phyloP scores from a whole-genome alignment of 2,888 invertebrate genomes.

The Teleiodes luculella region DNA sequence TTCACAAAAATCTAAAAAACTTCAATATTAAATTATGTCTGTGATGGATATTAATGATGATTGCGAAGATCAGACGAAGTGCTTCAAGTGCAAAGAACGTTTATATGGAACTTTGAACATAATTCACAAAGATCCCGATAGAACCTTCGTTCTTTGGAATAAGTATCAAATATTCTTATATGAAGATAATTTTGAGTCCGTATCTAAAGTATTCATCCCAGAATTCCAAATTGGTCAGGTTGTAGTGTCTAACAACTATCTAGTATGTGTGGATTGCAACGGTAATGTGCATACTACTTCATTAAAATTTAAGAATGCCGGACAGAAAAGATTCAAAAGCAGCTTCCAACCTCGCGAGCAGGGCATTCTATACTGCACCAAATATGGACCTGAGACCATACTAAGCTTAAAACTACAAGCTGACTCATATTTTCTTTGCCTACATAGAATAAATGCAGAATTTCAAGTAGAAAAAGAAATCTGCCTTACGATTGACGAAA shows the following conservation, averaged over 20 bases:
- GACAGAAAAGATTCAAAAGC: slow-evolving; percentile 43
- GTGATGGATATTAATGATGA: slow-evolving; percentile 41
- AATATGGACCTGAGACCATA: slow-evolving; percentile 30
- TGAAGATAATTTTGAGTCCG: slow-evolving; percentile 41
- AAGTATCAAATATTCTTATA: slow-evolving; percentile 63
- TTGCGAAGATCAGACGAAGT: slow-evolving; percentile 28
- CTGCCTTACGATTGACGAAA: slow-evolving; percentile 22
- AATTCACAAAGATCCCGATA: slow-evolving; percentile 36
- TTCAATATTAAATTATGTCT: not conserved
- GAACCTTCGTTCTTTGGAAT: slow-evolving; percentile 53
- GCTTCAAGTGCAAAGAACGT: slow-evolving; percentile 41
- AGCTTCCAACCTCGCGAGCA: slow-evolving; percentile 40
- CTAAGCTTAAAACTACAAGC: slow-evolving; percentile 45
- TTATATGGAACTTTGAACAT: slow-evolving; percentile 46
- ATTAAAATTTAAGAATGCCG: slow-evolving; percentile 49
- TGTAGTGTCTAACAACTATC: slow-evolving; percentile 41
- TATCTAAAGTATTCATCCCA: slow-evolving; percentile 38
- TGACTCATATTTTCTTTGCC: slow-evolving; percentile 35
- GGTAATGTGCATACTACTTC: slow-evolving; percentile 48
- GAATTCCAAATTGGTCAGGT: slow-evolving; percentile 47
- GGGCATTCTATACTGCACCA: slow-evolving; percentile 30
- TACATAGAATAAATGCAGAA: slow-evolving; percentile 43
- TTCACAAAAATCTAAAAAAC: not conserved
- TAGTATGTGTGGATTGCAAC: slow-evolving; percentile 49
- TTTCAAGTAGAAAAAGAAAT: slow-evolving; percentile 38